Percentiles rank a stretch among this genome's conserved stretches.
Evolutionary conservation across 2,888 invertebrate genomes (phyloP).

Genomic region (Argyresthia albistria): DNA sequence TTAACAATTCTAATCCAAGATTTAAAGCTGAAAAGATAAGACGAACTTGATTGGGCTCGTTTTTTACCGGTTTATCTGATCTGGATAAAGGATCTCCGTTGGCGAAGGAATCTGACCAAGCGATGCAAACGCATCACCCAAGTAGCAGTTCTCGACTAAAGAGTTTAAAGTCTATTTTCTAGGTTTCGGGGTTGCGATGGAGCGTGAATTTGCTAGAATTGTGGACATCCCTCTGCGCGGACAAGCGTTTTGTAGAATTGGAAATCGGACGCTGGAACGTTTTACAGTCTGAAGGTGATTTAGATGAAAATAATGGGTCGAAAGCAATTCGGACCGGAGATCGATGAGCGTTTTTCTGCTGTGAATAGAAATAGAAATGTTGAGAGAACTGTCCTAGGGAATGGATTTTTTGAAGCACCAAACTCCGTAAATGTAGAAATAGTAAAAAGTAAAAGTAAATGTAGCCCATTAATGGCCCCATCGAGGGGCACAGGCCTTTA

Average conservation of each 20-base stretch:
- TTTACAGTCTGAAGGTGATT: slow-evolving; percentile 58
- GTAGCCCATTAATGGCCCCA: no score
- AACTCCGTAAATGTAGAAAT: no score
- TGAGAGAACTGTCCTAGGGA: no score
- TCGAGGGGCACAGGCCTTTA: no score
- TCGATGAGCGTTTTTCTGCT: slow-evolving; percentile 26
- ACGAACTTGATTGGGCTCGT: slow-evolving; percentile 58
- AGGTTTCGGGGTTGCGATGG: slow-evolving; percentile 14
- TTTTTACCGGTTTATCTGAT: slow-evolving; percentile 67
- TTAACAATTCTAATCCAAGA: slow-evolving; percentile 39
- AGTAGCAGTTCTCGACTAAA: slow-evolving; percentile 18
- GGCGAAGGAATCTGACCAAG: slow-evolving; percentile 31
- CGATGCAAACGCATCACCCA: slow-evolving; percentile 10
- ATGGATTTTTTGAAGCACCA: slow-evolving; percentile 6
- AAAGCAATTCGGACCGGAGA: slow-evolving; percentile 34
- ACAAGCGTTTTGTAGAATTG: slow-evolving; percentile 65
- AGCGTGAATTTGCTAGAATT: slow-evolving; percentile 14
- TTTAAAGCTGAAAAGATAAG: slow-evolving; percentile 44
- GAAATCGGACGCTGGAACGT: slow-evolving; percentile 53
- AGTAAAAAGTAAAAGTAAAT: no score
- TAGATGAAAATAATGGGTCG: slow-evolving; percentile 55
- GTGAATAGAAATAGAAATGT: no score
- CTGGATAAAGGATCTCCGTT: slow-evolving; percentile 28
- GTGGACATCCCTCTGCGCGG: slow-evolving; percentile 61
- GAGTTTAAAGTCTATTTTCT: slow-evolving; percentile 16